These are phyloP conservation scores for Aramus guarauna DNA, from an alignment of 2,113 vertebrate genomes.

Conservation along the genomic window DNA sequence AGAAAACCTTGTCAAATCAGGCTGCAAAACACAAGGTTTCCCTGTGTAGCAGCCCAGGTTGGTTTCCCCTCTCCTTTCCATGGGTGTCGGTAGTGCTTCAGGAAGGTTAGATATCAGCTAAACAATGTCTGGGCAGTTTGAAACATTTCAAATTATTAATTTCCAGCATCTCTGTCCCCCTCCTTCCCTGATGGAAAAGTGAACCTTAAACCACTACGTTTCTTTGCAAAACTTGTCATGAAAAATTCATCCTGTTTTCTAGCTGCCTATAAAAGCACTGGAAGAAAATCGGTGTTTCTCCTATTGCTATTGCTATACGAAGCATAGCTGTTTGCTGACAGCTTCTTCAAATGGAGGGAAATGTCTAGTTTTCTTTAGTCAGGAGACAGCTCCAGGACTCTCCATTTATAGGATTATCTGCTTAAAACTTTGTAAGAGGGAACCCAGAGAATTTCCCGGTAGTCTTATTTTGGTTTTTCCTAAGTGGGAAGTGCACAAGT, in stretches of 20 bases:
- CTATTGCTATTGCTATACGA: neutral
- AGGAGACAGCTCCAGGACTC: neutral
- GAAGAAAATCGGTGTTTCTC: neutral
- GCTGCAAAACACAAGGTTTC: neutral
- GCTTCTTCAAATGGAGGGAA: neutral
- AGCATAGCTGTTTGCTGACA: neutral
- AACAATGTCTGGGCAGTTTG: neutral
- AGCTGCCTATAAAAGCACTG: neutral
- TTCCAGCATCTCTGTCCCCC: neutral
- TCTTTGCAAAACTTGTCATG: neutral
- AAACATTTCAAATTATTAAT: neutral
- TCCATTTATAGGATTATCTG: neutral
- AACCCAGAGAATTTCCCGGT: neutral
- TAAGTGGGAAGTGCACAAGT: neutral
- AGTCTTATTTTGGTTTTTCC: neutral
- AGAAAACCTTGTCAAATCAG: neutral
- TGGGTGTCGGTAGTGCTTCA: neutral
- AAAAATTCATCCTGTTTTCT: slow-evolving; percentile 8
- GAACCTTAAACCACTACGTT: neutral
- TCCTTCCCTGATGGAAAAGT: neutral
- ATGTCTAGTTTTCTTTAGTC: neutral
- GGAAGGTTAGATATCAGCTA: neutral
- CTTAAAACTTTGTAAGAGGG: neutral
- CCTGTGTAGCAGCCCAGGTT: neutral
- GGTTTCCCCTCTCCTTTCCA: neutral